Evolutionary conservation across 2,888 invertebrate genomes (phyloP).

Genomic region (Dryocosmus kuriphilus): DNA sequence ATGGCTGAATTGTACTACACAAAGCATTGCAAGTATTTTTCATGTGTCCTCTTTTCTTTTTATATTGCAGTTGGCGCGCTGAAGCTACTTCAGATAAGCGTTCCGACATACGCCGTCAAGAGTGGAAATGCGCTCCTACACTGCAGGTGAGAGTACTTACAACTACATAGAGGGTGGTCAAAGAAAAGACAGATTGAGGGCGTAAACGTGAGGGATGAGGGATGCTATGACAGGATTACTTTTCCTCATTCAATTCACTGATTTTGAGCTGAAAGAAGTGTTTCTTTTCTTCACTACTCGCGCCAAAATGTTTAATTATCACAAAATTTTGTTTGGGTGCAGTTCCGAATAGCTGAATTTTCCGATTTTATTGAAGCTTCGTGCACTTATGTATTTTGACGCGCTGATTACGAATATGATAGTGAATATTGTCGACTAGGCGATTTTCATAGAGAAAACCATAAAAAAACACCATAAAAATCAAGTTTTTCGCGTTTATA

Average conservation of each 20-base stretch:
- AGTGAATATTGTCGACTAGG: no score
- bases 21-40: slow-evolving; percentile 50
- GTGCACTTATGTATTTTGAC: no score
- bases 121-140: slow-evolving; percentile 77
- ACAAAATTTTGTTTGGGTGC: no score
- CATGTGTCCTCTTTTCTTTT: slow-evolving; percentile 56
- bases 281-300: not conserved
- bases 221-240: slow-evolving; percentile 9
- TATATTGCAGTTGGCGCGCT: slow-evolving; percentile 75
- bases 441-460: no score
- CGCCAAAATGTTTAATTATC: not conserved
- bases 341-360: no score
- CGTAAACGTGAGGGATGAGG: not conserved
- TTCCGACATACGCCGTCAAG: slow-evolving; percentile 76
- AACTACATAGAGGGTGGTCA: slow-evolving; percentile 50
- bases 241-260: not conserved
- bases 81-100: slow-evolving; percentile 75
- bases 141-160: slow-evolving; percentile 75
- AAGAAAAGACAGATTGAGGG: slow-evolving; percentile 44
- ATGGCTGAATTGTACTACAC: slow-evolving; percentile 40
- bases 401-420: no score
- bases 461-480: no score
- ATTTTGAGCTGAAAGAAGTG: not conserved
- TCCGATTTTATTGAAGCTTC: no score
- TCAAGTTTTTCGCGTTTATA: no score